phyloP scores from a whole-genome alignment of 2,113 vertebrate genomes.

The Pomatorhinus ruficollis region DNA sequence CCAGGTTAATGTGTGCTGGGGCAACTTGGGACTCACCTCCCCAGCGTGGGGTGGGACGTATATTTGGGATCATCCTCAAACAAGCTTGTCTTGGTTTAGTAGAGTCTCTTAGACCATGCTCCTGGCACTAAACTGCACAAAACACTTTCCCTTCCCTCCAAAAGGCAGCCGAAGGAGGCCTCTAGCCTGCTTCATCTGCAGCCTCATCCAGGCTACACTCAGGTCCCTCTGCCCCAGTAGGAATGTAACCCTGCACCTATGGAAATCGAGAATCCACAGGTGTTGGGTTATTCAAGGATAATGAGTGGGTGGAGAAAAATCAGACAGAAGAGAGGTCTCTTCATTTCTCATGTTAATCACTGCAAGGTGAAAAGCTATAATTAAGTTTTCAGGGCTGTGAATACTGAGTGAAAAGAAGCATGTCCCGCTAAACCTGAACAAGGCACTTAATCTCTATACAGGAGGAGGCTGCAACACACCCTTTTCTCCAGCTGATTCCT shows the following conservation, averaged over 20 bases:
- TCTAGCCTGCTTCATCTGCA: background rate
- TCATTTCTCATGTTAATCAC: conserved; percentile 53
- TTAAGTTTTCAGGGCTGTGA: conserved; percentile 42
- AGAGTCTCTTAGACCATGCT: background rate
- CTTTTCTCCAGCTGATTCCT: background rate
- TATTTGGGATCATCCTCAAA: accelerated
- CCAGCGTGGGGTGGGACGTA: accelerated
- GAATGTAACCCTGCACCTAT: background rate
- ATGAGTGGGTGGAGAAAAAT: background rate
- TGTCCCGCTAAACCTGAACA: conserved; percentile 14
- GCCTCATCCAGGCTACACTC: accelerated
- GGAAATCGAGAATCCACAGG: background rate
- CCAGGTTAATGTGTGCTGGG: background rate
- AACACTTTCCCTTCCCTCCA: background rate
- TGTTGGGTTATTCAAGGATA: conserved; percentile 16
- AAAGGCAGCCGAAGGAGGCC: background rate
- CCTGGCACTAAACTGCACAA: accelerated
- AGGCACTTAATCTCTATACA: background rate
- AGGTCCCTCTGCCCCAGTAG: accelerated
- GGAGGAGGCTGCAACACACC: background rate
- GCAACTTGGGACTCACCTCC: background rate
- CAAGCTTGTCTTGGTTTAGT: background rate
- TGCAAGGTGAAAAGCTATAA: conserved; percentile 41
- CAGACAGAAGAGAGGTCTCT: background rate
- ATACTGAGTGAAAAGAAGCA: conserved; percentile 17